These are phyloP conservation scores for Ellobius talpinus DNA, from an alignment of 2,113 vertebrate genomes.

Conservation along the genomic window DNA sequence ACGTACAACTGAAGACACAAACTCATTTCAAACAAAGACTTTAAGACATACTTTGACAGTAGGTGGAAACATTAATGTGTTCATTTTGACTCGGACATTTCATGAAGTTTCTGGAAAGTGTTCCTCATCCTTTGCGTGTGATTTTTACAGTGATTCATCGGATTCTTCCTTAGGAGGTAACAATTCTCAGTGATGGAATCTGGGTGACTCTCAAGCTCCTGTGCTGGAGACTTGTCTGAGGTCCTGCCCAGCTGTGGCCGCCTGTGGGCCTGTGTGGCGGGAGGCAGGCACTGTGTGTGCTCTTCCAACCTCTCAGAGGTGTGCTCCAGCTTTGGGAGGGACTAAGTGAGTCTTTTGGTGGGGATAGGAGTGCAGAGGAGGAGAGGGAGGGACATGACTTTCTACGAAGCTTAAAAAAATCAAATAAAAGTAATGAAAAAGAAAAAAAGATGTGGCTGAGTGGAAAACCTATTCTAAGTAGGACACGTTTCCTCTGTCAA, in stretches of 20 bases:
- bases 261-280: neutral
- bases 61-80: neutral
- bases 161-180: neutral
- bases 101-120: neutral
- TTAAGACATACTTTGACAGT: neutral
- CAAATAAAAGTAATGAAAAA: too few relatives aligned
- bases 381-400: neutral
- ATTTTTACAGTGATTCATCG: neutral
- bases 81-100: neutral
- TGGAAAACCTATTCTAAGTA: neutral
- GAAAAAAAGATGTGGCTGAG: neutral
- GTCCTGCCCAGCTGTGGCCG: neutral
- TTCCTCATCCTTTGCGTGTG: neutral
- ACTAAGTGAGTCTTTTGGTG: neutral
- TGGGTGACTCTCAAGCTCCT: neutral
- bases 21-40: slow-evolving; percentile 22
- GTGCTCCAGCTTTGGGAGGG: neutral
- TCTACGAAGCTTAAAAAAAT: neutral
- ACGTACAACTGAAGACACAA: slow-evolving; percentile 21
- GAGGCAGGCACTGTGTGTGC: neutral
- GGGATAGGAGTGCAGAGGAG: neutral
- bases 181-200: neutral
- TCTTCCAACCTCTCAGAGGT: accelerated
- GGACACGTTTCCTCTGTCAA: neutral
- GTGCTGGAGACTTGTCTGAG: neutral